phyloP scores from a whole-genome alignment of 2,888 invertebrate species.

The Torymus tubicola region DNA sequence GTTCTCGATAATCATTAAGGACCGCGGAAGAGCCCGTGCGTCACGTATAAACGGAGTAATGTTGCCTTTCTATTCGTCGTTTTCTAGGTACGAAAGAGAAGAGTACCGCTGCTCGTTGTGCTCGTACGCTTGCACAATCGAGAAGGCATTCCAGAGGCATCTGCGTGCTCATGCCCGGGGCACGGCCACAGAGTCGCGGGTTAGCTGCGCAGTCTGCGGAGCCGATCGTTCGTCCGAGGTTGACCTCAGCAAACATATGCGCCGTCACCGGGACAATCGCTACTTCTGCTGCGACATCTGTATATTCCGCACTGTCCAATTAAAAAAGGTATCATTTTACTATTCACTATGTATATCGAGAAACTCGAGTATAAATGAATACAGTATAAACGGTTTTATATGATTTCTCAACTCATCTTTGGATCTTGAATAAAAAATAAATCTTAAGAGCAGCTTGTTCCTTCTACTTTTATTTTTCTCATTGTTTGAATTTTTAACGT shows the following conservation, averaged over 20 bases:
- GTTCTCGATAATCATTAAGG: too few species aligned
- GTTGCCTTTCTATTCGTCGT: too few species aligned
- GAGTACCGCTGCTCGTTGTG: conserved; percentile 79
- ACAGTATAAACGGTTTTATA: too few species aligned
- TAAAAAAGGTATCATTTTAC: conserved; percentile 76
- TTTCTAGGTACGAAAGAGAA: conserved; percentile 77
- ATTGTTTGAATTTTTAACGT: too few species aligned
- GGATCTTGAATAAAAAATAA: too few species aligned
- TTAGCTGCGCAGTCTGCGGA: conserved; percentile 79
- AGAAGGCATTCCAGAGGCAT: conserved; percentile 79
- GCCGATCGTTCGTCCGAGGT: conserved; percentile 78
- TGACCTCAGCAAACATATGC: conserved; percentile 78
- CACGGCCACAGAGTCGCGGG: conserved; percentile 74
- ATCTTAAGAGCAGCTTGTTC: too few species aligned
- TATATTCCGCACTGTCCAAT: conserved; percentile 78
- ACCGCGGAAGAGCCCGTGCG: too few species aligned
- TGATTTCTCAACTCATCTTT: too few species aligned
- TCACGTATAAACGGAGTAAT: too few species aligned
- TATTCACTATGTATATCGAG: too few species aligned
- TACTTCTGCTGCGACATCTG: conserved; percentile 79
- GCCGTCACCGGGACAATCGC: conserved; percentile 77
- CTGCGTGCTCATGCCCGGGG: conserved; percentile 76
- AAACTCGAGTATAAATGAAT: too few species aligned
- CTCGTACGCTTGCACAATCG: conserved; percentile 79
- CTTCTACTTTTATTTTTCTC: too few species aligned